Evolutionary conservation across 2,888 invertebrate genomes (phyloP).

Genomic region (Glyphotaelius pellucidus): DNA sequence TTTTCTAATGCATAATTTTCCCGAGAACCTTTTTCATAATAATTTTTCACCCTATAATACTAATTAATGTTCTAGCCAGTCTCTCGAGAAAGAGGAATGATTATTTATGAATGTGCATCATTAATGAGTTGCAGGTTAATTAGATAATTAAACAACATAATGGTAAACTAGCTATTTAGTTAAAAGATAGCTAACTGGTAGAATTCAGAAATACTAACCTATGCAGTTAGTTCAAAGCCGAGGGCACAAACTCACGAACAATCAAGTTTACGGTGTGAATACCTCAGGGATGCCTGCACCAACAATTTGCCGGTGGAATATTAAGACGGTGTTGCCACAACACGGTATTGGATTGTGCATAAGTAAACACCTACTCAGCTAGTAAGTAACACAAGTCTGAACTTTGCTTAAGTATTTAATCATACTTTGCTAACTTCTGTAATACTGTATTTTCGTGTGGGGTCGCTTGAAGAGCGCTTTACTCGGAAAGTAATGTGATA

Average conservation of each 20-base stretch:
- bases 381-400: not conserved
- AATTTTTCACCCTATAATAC: no score
- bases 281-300: not conserved
- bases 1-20: no score
- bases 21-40: no score
- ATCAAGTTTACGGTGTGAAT: slow-evolving; percentile 7
- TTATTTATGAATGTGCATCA: not conserved
- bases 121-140: not conserved
- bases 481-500: not conserved
- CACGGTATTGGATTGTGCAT: slow-evolving; percentile 30
- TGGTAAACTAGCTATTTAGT: not conserved
- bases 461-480: not conserved
- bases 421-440: not conserved
- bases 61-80: not conserved
- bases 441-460: not conserved
- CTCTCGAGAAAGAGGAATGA: not conserved
- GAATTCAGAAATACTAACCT: not conserved
- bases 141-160: not conserved
- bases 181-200: not conserved
- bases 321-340: slow-evolving; percentile 17
- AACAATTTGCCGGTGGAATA: not conserved
- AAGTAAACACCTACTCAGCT: slow-evolving; percentile 29
- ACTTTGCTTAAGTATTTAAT: not conserved
- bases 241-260: not conserved
- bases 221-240: not conserved